phyloP scores from a whole-genome alignment of 2,797 vertebrate genomes.

The Rhyacichthys aspro region DNA sequence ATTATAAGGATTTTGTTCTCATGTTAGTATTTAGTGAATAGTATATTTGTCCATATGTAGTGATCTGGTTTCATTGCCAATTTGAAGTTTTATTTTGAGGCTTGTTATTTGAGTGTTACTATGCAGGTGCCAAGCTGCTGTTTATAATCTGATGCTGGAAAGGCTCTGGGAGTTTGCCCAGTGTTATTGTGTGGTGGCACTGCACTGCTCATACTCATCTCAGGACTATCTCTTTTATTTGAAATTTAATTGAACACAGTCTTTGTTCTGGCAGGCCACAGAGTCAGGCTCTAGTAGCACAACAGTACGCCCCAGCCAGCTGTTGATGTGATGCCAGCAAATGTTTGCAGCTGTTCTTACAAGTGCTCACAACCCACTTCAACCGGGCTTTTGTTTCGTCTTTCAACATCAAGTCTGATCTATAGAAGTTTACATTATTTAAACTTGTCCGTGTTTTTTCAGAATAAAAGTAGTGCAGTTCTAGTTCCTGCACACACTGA shows the following conservation, averaged over 20 bases:
- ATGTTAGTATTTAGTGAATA: too few species aligned
- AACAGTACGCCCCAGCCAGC: not conserved
- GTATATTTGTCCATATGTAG: too few species aligned
- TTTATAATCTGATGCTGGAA: constrained; percentile 20
- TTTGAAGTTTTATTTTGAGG: too few species aligned
- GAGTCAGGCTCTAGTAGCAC: too few species aligned
- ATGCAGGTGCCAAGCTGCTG: constrained; percentile 20
- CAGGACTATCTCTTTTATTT: not conserved
- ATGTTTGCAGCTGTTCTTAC: not conserved
- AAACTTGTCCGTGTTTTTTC: too few species aligned
- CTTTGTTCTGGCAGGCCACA: too few species aligned
- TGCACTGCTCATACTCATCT: not conserved
- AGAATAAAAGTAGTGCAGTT: too few species aligned
- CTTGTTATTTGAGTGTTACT: constrained; percentile 1
- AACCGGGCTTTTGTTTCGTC: not conserved
- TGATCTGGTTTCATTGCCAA: too few species aligned
- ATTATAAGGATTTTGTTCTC: too few species aligned
- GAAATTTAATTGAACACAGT: not conserved
- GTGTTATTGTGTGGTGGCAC: constrained; percentile 28
- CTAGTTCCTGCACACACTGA: not conserved
- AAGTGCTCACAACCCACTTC: not conserved
- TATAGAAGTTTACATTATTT: too few species aligned
- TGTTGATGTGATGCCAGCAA: not conserved
- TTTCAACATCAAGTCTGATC: not conserved
- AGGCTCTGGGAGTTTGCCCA: constrained; percentile 19